These are phyloP conservation scores for Himalopsyche anomala DNA, from an alignment of 2,888 invertebrate species.

Conservation along the genomic window DNA sequence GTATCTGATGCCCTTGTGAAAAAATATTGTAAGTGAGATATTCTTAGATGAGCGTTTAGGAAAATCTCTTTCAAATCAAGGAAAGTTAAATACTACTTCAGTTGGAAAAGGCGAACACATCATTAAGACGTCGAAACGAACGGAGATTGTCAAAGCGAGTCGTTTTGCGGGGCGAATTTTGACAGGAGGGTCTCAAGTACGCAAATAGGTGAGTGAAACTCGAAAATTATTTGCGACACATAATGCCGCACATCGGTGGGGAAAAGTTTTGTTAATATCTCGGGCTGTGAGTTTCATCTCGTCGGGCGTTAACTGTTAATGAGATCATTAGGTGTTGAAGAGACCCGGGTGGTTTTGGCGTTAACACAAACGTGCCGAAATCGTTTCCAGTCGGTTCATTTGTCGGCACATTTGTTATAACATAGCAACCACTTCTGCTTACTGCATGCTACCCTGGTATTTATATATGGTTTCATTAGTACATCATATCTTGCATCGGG, in stretches of 20 bases:
- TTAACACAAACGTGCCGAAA: constrained; percentile 62
- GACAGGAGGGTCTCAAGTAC: constrained; percentile 35
- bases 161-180: constrained; percentile 54
- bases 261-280: constrained; percentile 62
- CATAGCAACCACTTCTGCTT: constrained; percentile 47
- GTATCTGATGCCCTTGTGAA: not conserved
- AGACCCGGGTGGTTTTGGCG: constrained; percentile 64
- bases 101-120: constrained; percentile 62
- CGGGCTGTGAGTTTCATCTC: constrained; percentile 51
- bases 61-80: constrained; percentile 51
- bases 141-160: constrained; percentile 60
- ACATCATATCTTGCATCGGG: constrained; percentile 22
- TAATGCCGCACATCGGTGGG: constrained; percentile 53
- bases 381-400: constrained; percentile 59
- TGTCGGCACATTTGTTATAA: constrained; percentile 49
- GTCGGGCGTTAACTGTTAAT: constrained; percentile 65
- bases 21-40: constrained; percentile 45
- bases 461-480: constrained; percentile 32
- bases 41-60: constrained; percentile 55
- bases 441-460: constrained; percentile 23
- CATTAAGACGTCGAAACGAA: constrained; percentile 59
- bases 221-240: constrained; percentile 61
- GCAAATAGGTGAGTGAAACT: constrained; percentile 43
- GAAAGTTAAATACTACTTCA: constrained; percentile 43
- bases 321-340: constrained; percentile 65